Evolutionary conservation across 2,113 vertebrate genomes (phyloP), one percentile per base, ranked within the genome.

Genomic region (Apus apus): DNA sequence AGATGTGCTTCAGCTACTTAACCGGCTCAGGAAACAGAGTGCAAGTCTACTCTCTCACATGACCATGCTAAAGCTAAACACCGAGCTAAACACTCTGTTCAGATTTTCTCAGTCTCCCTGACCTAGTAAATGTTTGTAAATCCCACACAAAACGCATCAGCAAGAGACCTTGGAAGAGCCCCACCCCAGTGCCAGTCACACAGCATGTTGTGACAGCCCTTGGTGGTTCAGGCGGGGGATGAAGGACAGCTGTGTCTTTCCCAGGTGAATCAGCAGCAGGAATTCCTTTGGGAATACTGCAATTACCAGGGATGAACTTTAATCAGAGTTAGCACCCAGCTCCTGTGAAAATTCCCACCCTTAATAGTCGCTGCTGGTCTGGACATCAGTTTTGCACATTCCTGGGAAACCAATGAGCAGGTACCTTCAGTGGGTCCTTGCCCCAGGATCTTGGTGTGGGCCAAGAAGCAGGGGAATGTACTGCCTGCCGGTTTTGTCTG

Each of bases 401-500:
- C 23, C 27, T 50, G 4, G 38, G 32, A 36, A 68, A 75, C 56
- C 5, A 64, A 13, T 21, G n/a, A 57, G 25, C 3, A 16, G 4
- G 6, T 61, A 26, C 61, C 51, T 60, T n/a, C 66, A 27, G 23
- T 1, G 8, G 25, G 5, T 51, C 4, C 45, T 68, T 32, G 50
- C 17, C 34, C 27, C 43, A 34, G 48, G 60, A 40, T 30, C 15
- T 9, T 21, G 23, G 4, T 4, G 2, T 29, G 34, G 67, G n/a
- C 14, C 1, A 1, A 36, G 26, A 40, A 50, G 29, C 2, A 1
- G 8, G 2, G 13, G 2, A 3, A 64, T 13, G 5, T 27, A 20
- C 30, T 58, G 45, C 32, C 38, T 45, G 16, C 23, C 36, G 45
- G 9, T 51, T 80, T 46, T 62, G 40, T 6, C 38, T 38, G 11